These are phyloP conservation scores for Lytechinus variegatus DNA, from an alignment of 35 echinoderm and acorn worm species.

Conservation along the genomic window DNA sequence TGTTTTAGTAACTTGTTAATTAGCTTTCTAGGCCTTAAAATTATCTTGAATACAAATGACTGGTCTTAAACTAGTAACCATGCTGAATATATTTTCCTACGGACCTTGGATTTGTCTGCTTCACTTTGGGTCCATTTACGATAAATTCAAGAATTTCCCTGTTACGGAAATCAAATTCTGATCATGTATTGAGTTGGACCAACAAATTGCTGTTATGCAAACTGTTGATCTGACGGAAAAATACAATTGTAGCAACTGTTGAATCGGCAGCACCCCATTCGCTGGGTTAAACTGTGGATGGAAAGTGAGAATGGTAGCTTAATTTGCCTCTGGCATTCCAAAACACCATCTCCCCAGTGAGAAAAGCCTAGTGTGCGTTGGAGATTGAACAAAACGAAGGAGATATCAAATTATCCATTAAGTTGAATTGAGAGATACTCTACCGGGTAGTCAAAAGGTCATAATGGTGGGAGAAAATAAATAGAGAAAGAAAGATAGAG, in stretches of 20 bases:
- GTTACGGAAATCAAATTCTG: neutral
- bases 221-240: neutral
- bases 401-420: constrained; percentile 20
- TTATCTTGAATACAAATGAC: no score
- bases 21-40: no score
- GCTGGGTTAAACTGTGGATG: neutral
- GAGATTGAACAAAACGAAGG: constrained; percentile 11
- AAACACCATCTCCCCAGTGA: constrained; percentile 9
- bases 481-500: no score
- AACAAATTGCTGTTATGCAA: neutral
- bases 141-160: neutral
- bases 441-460: neutral
- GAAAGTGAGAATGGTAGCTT: neutral
- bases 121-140: neutral
- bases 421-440: constrained; percentile 12
- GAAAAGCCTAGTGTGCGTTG: neutral
- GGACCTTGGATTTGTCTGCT: no score
- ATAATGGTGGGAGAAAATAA: neutral
- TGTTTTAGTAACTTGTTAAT: no score
- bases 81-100: no score
- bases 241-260: neutral
- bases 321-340: neutral
- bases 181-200: neutral
- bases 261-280: neutral
- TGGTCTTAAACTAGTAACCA: no score